Percentiles rank a stretch among this genome's conserved stretches.
Conservation (phyloP, 2,888 invertebrate species). For the Hoplodrina ambigua region DNA sequence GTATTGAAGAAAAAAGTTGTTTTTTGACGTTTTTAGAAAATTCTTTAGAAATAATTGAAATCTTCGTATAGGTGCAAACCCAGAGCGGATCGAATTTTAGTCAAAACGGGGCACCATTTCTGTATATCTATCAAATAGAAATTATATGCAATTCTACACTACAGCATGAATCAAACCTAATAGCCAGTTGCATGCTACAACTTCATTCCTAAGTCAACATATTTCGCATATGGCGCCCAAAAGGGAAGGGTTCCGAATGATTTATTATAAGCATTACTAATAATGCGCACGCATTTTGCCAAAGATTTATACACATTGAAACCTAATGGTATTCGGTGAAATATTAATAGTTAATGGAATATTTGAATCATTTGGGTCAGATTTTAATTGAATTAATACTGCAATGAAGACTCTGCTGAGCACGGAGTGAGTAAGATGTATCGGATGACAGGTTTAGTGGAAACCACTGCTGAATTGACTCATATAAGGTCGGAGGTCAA, state of each 20-base stretch:
- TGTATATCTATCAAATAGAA: too few species aligned
- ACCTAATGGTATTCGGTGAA: constrained; percentile 66
- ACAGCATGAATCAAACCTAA: constrained; percentile 1
- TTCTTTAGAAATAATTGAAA: too few species aligned
- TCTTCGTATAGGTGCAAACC: too few species aligned
- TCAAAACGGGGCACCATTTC: too few species aligned
- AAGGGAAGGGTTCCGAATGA: constrained; percentile 53
- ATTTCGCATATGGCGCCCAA: constrained; percentile 41
- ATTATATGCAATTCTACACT: too few species aligned
- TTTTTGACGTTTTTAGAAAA: too few species aligned
- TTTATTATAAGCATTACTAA: constrained; percentile 59
- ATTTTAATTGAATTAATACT: constrained; percentile 60
- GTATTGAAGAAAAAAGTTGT: too few species aligned
- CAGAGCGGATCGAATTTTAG: too few species aligned
- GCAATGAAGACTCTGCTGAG: constrained; percentile 34
- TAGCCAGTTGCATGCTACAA: constrained; percentile 1
- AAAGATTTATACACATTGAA: constrained; percentile 55
- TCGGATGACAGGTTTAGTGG: constrained; percentile 42
- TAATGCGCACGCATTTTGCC: constrained; percentile 49
- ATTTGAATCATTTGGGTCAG: constrained; percentile 53
- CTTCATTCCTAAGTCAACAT: constrained; percentile 40
- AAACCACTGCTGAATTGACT: constrained; percentile 18
- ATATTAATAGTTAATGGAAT: constrained; percentile 69
- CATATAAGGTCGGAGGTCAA: constrained; percentile 25
- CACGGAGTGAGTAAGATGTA: constrained; percentile 49